phyloP scores from a whole-genome alignment of 2,888 invertebrate genomes.

The Artemia sp. region DNA sequence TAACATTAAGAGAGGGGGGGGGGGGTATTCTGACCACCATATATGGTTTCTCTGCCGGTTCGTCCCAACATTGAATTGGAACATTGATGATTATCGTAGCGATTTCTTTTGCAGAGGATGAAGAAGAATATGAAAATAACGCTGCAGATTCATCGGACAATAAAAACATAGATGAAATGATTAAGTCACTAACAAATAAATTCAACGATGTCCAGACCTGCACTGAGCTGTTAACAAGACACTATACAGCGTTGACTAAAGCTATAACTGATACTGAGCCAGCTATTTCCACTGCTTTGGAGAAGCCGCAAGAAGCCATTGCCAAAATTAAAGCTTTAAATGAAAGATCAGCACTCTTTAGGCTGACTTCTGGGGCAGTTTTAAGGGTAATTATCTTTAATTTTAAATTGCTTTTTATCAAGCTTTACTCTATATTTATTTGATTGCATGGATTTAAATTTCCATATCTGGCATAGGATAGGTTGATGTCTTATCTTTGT shows the following conservation, averaged over 20 bases:
- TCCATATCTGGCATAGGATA: too few species aligned
- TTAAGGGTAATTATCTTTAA: constrained; percentile 53
- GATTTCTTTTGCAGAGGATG: constrained; percentile 40
- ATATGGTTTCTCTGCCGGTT: too few species aligned
- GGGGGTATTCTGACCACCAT: not conserved
- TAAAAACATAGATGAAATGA: constrained; percentile 38
- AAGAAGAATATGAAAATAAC: constrained; percentile 49
- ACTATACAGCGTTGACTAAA: constrained; percentile 60
- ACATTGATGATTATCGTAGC: constrained; percentile 4
- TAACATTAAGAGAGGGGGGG: too few species aligned
- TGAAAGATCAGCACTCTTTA: constrained; percentile 83
- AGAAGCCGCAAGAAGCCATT: constrained; percentile 40
- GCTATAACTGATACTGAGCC: constrained; percentile 33
- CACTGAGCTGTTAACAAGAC: constrained; percentile 72
- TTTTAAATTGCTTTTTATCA: not conserved
- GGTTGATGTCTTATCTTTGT: too few species aligned
- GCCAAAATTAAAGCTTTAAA: constrained; percentile 71
- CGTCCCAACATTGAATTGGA: not conserved
- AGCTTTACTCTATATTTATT: too few species aligned
- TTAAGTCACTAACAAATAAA: constrained; percentile 48
- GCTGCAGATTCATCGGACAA: constrained; percentile 36
- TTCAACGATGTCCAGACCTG: constrained; percentile 81
- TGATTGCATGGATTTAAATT: too few species aligned
- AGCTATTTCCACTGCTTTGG: constrained; percentile 37
- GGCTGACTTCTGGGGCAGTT: constrained; percentile 91